Percentiles rank a stretch among this genome's conserved stretches.
Conservation (phyloP, 2,888 invertebrate species). For the Empis stercorea region DNA sequence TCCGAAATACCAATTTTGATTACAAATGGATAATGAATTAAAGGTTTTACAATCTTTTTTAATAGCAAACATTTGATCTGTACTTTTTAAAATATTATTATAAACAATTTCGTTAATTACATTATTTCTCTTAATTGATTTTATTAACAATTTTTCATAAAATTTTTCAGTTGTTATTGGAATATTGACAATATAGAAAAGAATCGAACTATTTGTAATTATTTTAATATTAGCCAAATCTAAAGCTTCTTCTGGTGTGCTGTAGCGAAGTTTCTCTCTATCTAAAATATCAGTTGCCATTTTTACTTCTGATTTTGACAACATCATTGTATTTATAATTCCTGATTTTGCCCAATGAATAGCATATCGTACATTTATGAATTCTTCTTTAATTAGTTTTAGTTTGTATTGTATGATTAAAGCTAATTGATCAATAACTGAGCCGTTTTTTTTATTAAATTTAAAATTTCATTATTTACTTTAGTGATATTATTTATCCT, state of each 20-base stretch:
- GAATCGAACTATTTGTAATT: neutral
- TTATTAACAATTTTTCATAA: too few species aligned
- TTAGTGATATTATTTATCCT: constrained; percentile 4
- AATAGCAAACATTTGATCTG: constrained; percentile 1
- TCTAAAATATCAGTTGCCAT: too few species aligned
- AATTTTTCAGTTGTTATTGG: neutral
- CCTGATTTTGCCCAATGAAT: constrained; percentile 7
- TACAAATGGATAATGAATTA: constrained; percentile 7
- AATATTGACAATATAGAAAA: constrained; percentile 3
- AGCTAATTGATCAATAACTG: neutral
- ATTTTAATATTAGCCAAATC: constrained; percentile 8
- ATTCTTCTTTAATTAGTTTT: constrained; percentile 5
- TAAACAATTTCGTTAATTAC: neutral
- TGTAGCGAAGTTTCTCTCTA: constrained; percentile 6
- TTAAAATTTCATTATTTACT: neutral
- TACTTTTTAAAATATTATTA: constrained; percentile 1
- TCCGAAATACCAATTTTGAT: constrained; percentile 1
- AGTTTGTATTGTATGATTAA: constrained; percentile 3
- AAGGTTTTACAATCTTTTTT: constrained; percentile 3
- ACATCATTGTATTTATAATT: constrained; percentile 4
- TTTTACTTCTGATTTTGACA: too few species aligned
- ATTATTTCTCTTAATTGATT: constrained; percentile 3
- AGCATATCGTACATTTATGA: constrained; percentile 5
- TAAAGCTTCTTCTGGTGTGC: constrained; percentile 6
- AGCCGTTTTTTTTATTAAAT: neutral